Evolutionary conservation across 2,113 vertebrate genomes (phyloP), one percentile per base, ranked within the genome.

Genomic region (Oreochromis tanganicae): DNA sequence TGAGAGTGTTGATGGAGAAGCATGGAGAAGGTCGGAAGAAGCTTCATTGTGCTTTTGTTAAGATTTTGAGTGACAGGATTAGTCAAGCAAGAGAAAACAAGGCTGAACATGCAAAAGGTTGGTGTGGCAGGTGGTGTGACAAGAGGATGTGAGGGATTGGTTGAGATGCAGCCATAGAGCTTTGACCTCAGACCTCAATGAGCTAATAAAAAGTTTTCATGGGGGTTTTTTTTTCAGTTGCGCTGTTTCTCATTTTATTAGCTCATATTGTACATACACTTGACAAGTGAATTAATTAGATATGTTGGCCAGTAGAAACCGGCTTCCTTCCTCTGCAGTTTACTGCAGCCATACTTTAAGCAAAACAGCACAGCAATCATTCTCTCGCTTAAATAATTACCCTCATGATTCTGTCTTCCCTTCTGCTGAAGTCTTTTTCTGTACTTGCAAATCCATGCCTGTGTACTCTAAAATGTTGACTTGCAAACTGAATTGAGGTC

Each of bases 211-310:
- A 81, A 9, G 36, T 41, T 17, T 38, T 66, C 16, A 59, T 59
- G 32, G 56, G 21, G 10, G 1, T 5, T 57, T 4, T 12, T 36
- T 3, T 12, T 9, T 0, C 8, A 46, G 21, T 11, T 13, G 16
- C 32, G 38, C 9, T 5, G 8, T 43, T 29, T 50, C 52, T 63
- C 19, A 46, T 21, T 43, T 90, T 24, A 71, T 27, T 55, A 79
- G 66, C 43, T 87, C 16, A 61, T n/a, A 32, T 9, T 54, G 54
- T 55, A 43, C 5, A 29, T 75, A 29, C 7, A 75, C 43, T 29
- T 32, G 24, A 75, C 71, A 75, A 75, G 38, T 55, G 80, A 87
- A 63, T 91, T 93, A 50, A 87, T 73, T 79, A 83, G 61, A 61
- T 83, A 73, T 75, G 50, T 29, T n/a, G 79, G 52, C 41, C 59